A percentile compares a stretch with the other conserved stretches of the same genome.
Conservation (phyloP, 2,113 vertebrate species). For the Ptilonorhynchus violaceus region DNA sequence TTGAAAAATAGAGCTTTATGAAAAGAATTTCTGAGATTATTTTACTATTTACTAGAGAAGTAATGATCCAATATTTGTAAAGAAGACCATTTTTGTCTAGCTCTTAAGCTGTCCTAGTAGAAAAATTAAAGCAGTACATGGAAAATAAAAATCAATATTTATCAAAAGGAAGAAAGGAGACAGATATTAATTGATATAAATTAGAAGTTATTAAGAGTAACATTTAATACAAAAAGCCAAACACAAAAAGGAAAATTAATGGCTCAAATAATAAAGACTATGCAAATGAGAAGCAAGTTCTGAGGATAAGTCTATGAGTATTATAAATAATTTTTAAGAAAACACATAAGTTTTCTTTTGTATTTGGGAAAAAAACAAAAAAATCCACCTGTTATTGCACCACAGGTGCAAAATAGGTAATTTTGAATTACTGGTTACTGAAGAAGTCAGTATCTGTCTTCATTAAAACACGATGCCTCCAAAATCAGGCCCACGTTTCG, state of each 20-base stretch:
- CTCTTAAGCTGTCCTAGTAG: neutral
- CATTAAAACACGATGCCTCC: neutral
- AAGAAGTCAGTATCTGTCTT: neutral
- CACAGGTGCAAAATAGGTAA: neutral
- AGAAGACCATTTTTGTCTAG: neutral
- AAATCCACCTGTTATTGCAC: neutral
- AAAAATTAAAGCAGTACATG: neutral
- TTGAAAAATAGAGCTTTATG: neutral
- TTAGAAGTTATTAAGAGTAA: neutral
- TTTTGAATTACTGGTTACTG: neutral
- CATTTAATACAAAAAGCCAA: neutral
- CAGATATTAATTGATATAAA: neutral
- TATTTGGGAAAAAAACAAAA: neutral
- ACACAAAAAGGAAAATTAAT: neutral
- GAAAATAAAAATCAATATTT: neutral
- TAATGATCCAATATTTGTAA: neutral
- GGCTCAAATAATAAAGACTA: neutral
- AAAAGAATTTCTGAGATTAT: neutral
- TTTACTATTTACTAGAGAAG: neutral
- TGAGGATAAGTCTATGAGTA: neutral
- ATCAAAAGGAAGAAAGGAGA: neutral
- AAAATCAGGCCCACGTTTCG: accelerated
- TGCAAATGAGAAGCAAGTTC: neutral
- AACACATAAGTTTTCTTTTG: neutral
- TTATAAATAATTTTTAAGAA: neutral